Conservation (phyloP, 2,113 vertebrate genomes). For the Phaethon lepturus region DNA sequence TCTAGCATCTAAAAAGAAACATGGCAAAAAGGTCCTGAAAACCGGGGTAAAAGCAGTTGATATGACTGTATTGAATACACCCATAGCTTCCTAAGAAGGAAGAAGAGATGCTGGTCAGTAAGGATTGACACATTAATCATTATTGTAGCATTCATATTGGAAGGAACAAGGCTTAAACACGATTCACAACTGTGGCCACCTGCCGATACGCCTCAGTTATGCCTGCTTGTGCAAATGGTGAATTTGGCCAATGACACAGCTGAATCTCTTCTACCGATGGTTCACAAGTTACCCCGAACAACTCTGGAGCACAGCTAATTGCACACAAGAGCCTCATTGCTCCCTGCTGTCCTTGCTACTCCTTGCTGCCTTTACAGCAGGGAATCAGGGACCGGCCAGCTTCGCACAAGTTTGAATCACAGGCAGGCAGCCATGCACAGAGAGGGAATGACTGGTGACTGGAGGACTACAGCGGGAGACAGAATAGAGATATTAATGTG, state of each 20-base stretch:
- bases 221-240: background rate
- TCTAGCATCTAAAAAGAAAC: conserved; percentile 88
- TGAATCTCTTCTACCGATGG: background rate
- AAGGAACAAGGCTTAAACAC: background rate
- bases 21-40: background rate
- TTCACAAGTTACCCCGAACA: background rate
- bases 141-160: background rate
- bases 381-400: background rate
- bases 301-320: background rate
- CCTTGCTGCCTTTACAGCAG: background rate
- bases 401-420: background rate
- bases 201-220: background rate
- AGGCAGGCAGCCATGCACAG: background rate
- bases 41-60: background rate
- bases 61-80: fast-evolving
- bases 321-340: background rate
- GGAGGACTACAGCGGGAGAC: background rate
- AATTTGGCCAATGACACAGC: background rate
- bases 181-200: background rate
- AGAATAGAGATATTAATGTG: background rate
- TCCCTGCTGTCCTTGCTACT: background rate
- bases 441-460: background rate
- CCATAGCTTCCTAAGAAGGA: background rate
- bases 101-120: background rate
- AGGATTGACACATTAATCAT: background rate